phyloP scores from a whole-genome alignment of 2,797 vertebrate genomes.

The Acipenser transmontanus region DNA sequence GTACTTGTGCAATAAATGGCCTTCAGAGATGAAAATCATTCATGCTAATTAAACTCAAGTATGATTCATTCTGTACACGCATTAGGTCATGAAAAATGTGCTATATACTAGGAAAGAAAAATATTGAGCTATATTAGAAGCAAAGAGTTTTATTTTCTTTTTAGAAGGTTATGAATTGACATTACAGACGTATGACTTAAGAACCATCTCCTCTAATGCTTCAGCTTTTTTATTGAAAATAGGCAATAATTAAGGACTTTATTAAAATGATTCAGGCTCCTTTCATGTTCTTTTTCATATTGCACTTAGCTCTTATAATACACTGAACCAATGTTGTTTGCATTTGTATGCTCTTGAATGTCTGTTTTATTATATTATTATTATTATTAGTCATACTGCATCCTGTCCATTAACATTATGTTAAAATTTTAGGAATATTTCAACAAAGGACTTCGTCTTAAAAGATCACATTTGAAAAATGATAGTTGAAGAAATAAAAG shows the following conservation, averaged over 20 bases:
- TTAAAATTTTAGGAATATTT: too few relatives aligned
- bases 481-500: too few relatives aligned
- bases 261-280: constrained; percentile 80
- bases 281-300: constrained; percentile 36
- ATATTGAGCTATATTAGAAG: constrained; percentile 76
- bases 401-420: too few relatives aligned
- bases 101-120: constrained; percentile 74
- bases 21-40: constrained; percentile 79
- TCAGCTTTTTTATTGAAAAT: constrained; percentile 78
- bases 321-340: constrained; percentile 62
- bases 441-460: too few relatives aligned
- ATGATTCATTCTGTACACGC: constrained; percentile 73
- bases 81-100: constrained; percentile 81
- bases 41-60: constrained; percentile 87
- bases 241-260: constrained; percentile 82
- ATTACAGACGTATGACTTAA: constrained; percentile 56
- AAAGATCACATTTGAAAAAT: too few relatives aligned
- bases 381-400: too few relatives aligned
- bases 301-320: constrained; percentile 46
- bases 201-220: constrained; percentile 79
- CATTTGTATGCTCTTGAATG: constrained; percentile 44
- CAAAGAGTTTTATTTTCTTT: constrained; percentile 68
- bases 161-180: constrained; percentile 68
- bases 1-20: constrained; percentile 62
- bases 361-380: constrained; percentile 14